These are phyloP conservation scores for Xenus cinereus DNA, from an alignment of 2,113 vertebrate genomes.

Conservation along the genomic window DNA sequence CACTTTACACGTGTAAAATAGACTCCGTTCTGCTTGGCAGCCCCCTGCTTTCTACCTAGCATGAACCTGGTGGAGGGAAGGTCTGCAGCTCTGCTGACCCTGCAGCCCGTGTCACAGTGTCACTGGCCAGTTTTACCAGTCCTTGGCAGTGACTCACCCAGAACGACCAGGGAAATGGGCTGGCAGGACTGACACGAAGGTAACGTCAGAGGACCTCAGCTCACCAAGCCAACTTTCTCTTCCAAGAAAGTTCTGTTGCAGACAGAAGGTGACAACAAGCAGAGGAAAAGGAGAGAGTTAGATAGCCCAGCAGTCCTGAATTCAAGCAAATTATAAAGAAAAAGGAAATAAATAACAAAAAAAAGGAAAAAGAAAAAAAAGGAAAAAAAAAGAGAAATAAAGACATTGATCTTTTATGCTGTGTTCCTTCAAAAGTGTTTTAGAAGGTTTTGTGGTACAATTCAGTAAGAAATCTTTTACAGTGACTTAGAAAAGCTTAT, in stretches of 20 bases:
- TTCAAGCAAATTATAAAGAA: neutral
- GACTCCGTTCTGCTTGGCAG: neutral
- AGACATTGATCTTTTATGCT: neutral
- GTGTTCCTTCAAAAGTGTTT: neutral
- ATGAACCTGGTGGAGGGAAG: neutral
- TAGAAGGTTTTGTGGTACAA: neutral
- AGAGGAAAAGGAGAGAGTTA: neutral
- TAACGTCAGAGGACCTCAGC: neutral
- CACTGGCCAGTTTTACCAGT: neutral
- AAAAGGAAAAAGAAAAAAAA: too few relatives aligned
- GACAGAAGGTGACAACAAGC: neutral
- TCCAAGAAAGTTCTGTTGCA: neutral
- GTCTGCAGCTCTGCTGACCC: neutral
- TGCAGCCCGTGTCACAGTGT: neutral
- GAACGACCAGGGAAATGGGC: neutral
- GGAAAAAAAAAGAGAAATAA: neutral
- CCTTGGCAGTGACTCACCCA: neutral
- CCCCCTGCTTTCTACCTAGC: neutral
- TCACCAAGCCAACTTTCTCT: neutral
- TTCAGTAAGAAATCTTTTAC: neutral
- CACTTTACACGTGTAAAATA: neutral
- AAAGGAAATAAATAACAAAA: neutral
- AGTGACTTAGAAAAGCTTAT: neutral
- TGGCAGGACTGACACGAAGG: neutral
- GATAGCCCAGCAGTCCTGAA: neutral